Base-by-base conservation (phyloP, 2,797 vertebrate species). In the Trematomus bernacchii region DNA sequence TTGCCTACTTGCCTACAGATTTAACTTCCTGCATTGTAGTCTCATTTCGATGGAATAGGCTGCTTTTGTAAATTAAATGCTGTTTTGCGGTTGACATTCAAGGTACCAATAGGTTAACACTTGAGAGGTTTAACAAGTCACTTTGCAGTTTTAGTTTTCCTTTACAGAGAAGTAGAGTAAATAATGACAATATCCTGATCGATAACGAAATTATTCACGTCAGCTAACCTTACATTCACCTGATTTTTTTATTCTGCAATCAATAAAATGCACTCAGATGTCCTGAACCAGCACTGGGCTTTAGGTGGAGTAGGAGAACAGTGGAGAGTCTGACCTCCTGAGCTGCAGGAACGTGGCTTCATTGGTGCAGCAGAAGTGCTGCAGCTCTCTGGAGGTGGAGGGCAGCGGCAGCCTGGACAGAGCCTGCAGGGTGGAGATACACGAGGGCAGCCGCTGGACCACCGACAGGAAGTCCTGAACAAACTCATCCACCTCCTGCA, bases 401-500 rank as follows among this genome's bases (percentile, higher is more conserved):
- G 95, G 94, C 13, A 91, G 66, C 0, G 85, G 73, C 53, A 89
- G 85, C 42, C 68, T 82, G 42, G 93, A 91, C 64, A 95, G 80
- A 1, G 83, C 68, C 73, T 94, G 92, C n/a, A 96, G 88, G 14
- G 79, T 82, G 18, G 89, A 73, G 73, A 95, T 90, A 15, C 79
- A 92, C 0, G 80, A 77, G 0, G 95, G 95, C 60, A 96, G 85
- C 69, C 89, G 87, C 66, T 90, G 91, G 11, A 94, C 93, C 76
- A 95, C 94, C 0, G 79, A 89, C 50, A 94, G 70, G 76, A 95
- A 95, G 73, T 93, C 89, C 84, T 89, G 90, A 12, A 91, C 88
- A 53, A 96, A 96, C 0, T 3, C 60, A 18, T 94, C 87, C 0
- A 96, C 93, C 79, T 95, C 94, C 95, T 96, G 76, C 62, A 88